These are phyloP conservation scores for Cyprichromis sp. DNA, from an alignment of 2,113 vertebrate species.

Conservation along the genomic window DNA sequence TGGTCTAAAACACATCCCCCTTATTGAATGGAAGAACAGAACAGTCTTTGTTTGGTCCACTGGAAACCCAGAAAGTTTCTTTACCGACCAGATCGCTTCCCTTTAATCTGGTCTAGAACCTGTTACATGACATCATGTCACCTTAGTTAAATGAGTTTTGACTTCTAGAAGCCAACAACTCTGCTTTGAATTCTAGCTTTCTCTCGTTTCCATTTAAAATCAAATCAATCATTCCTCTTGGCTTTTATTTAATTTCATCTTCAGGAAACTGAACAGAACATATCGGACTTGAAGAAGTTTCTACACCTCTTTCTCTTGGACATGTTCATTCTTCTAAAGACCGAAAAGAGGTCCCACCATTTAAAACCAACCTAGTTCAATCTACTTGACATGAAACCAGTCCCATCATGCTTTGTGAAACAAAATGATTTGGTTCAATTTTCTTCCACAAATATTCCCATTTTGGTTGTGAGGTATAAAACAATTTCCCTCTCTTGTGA, in stretches of 20 bases:
- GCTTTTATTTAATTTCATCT: background rate
- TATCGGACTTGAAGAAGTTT: background rate
- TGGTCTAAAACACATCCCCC: slow-evolving; percentile 24
- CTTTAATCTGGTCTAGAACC: background rate
- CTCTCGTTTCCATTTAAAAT: background rate
- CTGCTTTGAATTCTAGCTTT: background rate
- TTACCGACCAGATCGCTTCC: background rate
- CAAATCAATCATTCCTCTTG: background rate
- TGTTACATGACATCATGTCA: background rate
- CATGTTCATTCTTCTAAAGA: background rate
- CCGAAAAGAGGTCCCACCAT: background rate
- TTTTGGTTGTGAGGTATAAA: background rate
- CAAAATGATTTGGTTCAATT: background rate
- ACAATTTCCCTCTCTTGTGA: background rate
- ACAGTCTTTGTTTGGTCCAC: background rate
- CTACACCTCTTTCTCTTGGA: background rate
- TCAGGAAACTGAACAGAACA: background rate
- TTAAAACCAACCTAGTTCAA: background rate
- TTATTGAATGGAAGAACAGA: background rate
- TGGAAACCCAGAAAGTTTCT: background rate
- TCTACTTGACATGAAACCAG: background rate
- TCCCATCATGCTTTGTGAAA: background rate
- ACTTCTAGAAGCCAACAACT: background rate
- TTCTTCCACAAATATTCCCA: background rate
- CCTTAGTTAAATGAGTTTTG: background rate